These are phyloP conservation scores for Meiosimyza platycephala DNA, from an alignment of 2,888 invertebrate genomes.

Conservation along the genomic window DNA sequence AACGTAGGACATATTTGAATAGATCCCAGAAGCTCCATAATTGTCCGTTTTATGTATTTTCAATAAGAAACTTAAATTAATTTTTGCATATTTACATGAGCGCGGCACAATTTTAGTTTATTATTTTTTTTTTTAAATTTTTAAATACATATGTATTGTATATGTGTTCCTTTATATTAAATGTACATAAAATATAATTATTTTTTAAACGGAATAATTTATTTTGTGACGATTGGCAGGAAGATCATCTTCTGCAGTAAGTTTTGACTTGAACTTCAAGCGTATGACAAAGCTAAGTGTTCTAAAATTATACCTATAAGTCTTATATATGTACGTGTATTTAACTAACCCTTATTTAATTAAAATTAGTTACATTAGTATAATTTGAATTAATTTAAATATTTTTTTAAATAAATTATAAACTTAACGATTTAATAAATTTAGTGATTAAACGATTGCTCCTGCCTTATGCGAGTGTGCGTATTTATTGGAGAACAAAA, in stretches of 20 bases:
- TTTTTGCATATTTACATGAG: too few species aligned
- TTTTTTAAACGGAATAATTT: constrained; percentile 4
- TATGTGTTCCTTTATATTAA: too few species aligned
- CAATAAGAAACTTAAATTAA: background rate
- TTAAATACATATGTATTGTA: background rate
- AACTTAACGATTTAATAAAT: constrained; percentile 18
- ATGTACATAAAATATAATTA: too few species aligned
- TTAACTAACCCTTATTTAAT: constrained; percentile 12
- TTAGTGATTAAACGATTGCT: constrained; percentile 12
- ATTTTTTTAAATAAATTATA: constrained; percentile 11
- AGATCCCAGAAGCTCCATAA: background rate
- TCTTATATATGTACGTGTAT: constrained; percentile 16
- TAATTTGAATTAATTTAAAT: constrained; percentile 22
- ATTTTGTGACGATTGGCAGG: too few species aligned
- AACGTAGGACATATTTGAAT: too few species aligned
- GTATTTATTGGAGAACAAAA: background rate
- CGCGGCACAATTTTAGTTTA: too few species aligned
- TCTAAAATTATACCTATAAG: background rate
- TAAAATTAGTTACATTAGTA: constrained; percentile 6
- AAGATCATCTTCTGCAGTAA: too few species aligned
- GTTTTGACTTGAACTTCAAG: too few species aligned
- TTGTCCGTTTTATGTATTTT: background rate
- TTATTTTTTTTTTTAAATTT: too few species aligned
- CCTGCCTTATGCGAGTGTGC: constrained; percentile 5
- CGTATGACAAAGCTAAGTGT: constrained; percentile 6